These are phyloP conservation scores for Glaucopsyche alexis DNA, from an alignment of 2,888 invertebrate species.

Conservation along the genomic window DNA sequence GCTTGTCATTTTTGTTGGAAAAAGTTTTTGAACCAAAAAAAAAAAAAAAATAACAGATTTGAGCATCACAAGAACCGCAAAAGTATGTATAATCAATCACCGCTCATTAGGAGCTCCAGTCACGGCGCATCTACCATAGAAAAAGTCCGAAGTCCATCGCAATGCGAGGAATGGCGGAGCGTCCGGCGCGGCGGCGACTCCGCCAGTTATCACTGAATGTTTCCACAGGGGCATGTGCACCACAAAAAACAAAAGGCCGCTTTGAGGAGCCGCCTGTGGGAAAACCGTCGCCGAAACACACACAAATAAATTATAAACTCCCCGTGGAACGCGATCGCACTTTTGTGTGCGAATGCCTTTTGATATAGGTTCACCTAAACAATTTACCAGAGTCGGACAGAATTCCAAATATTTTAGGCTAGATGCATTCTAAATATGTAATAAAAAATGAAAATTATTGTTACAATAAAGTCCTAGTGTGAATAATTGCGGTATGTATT, in stretches of 20 bases:
- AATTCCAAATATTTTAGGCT: too few relatives aligned
- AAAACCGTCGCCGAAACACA: constrained; percentile 79
- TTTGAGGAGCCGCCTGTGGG: constrained; percentile 79
- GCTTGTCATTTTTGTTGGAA: too few relatives aligned
- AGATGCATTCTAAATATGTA: neutral
- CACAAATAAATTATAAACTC: constrained; percentile 78
- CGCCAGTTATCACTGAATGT: constrained; percentile 80
- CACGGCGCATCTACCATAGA: constrained; percentile 53
- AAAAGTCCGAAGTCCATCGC: constrained; percentile 65
- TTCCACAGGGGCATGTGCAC: constrained; percentile 72
- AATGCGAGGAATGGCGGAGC: constrained; percentile 38
- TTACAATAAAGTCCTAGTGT: too few relatives aligned
- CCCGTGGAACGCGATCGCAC: constrained; percentile 65
- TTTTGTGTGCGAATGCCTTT: constrained; percentile 38
- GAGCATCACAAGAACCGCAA: constrained; percentile 34
- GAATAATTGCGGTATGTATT: too few relatives aligned
- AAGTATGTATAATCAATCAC: constrained; percentile 45
- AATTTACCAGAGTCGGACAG: neutral
- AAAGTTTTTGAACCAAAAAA: too few relatives aligned
- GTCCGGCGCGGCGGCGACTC: constrained; percentile 76
- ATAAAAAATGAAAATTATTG: too few relatives aligned
- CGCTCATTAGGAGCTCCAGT: constrained; percentile 43
- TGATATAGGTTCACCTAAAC: neutral
- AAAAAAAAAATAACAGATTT: too few relatives aligned
- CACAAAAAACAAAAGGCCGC: constrained; percentile 77